Conservation (phyloP, 2,888 invertebrate species). For the Ornithoptera alexandrae region DNA sequence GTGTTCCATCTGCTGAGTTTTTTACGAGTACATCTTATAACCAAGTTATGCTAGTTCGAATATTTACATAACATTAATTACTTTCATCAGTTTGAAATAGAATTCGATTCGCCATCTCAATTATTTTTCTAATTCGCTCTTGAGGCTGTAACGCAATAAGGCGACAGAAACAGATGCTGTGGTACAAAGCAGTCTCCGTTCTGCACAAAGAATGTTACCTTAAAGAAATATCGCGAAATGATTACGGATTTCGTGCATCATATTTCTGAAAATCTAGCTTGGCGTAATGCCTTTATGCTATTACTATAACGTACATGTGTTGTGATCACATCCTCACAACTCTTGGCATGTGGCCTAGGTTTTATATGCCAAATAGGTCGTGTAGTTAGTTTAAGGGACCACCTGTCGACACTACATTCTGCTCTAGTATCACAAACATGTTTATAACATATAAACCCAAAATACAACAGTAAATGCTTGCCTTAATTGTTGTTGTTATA, state of each 20-base stretch:
- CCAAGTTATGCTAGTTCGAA: too few relatives aligned
- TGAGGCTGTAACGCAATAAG: too few relatives aligned
- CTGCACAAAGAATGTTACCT: neutral
- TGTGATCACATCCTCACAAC: conserved; percentile 24
- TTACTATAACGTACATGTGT: conserved; percentile 26
- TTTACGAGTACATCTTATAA: too few relatives aligned
- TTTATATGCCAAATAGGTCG: conserved; percentile 27
- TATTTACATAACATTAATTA: too few relatives aligned
- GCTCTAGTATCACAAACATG: neutral
- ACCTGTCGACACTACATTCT: conserved; percentile 25
- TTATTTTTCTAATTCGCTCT: too few relatives aligned
- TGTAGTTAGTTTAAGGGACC: conserved; percentile 20
- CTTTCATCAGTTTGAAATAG: too few relatives aligned
- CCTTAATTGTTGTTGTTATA: neutral
- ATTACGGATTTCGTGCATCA: conserved; percentile 10
- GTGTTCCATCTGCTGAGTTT: too few relatives aligned
- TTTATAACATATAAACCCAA: neutral
- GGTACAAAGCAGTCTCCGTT: too few relatives aligned
- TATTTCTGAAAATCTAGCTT: conserved; percentile 13
- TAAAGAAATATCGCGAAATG: neutral
- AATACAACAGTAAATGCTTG: neutral
- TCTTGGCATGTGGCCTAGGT: conserved; percentile 21
- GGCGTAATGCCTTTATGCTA: conserved; percentile 25
- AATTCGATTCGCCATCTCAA: too few relatives aligned
- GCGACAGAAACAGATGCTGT: too few relatives aligned